Evolutionary conservation across 2,797 vertebrate genomes (phyloP), one percentile per base, ranked within the genome.

Genomic region (Odontamblyopus rebecca): DNA sequence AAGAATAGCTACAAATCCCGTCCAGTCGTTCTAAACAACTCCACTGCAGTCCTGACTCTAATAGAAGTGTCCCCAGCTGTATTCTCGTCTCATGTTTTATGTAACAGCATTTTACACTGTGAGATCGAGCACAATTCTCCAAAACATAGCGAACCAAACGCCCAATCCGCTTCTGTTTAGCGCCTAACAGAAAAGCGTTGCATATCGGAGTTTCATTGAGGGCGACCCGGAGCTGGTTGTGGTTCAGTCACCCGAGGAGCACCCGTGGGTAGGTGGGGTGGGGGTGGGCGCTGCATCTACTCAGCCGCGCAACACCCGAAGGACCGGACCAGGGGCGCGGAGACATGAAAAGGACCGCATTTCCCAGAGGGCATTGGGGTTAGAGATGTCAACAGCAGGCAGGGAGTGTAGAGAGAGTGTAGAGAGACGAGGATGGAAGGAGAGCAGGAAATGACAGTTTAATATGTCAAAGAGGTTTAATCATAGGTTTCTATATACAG

Each of bases 281-380:
- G 32, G 27, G 59, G 59, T 5, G 29, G 56, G 73, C 72, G 79
- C 69, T 11, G 71, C 53, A 61, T 82, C 71, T 72, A 66, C 72
- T 85, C 82, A 74, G 75, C 73, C 75, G 70, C 76, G 80, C 84
- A 86, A 67, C 84, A 70, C 73, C 68, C 60, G 19, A 48, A 72
- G 76, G 82, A 86, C 73, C 77, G 68, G 82, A 82, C 73, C 19
- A 69, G 82, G 81, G 75, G 69, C 72, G 65, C 6, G 6, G 79
- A 64, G 72, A 77, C 79, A 86, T 89, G 72, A 85, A 82, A 83
- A 48, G 71, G 71, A 80, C 73, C 71, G 50, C 70, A 62, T 57
- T 79, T 78, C 78, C 75, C 74, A 79, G 27, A 67, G 78, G 77
- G 74, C 78, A 71, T 7, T 2, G 15, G 74, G 84, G 82, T 81